Evolutionary conservation across 1,140 invertebrate species (phyloP).

Genomic region (Potamilus streckersoni): DNA sequence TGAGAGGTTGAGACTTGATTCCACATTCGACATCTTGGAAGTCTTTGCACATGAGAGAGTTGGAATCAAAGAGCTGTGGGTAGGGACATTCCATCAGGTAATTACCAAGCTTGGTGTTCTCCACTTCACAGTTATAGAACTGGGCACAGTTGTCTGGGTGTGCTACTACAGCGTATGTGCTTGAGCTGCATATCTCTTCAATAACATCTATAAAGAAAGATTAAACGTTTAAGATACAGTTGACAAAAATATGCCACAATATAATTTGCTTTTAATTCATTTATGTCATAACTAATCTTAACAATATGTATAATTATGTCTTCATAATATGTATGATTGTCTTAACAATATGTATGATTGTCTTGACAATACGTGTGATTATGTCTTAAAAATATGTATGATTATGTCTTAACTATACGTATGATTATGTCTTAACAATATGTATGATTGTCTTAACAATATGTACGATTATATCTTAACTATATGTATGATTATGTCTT

Average conservation of each 20-base stretch:
- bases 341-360: too few species aligned
- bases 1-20: constrained; percentile 36
- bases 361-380: too few species aligned
- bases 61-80: constrained; percentile 44
- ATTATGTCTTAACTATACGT: too few species aligned
- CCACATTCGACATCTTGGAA: constrained; percentile 42
- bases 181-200: constrained; percentile 22
- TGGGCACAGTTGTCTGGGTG: constrained; percentile 47
- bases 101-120: constrained; percentile 32
- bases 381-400: too few species aligned
- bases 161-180: constrained; percentile 16
- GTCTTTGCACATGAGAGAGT: constrained; percentile 36
- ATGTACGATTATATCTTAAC: too few species aligned
- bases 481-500: too few species aligned
- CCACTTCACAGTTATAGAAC: constrained; percentile 43
- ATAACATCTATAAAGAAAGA: constrained; percentile 14
- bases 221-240: neutral
- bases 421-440: too few species aligned
- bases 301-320: too few species aligned
- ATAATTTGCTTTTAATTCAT: neutral
- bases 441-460: too few species aligned
- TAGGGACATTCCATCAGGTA: constrained; percentile 47
- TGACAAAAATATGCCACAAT: neutral
- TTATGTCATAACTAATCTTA: neutral
- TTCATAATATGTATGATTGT: too few species aligned